A percentile compares a stretch with the other conserved stretches of the same genome.
Conservation (phyloP, 1,140 invertebrate genomes). For the Colletes latitarsis region DNA sequence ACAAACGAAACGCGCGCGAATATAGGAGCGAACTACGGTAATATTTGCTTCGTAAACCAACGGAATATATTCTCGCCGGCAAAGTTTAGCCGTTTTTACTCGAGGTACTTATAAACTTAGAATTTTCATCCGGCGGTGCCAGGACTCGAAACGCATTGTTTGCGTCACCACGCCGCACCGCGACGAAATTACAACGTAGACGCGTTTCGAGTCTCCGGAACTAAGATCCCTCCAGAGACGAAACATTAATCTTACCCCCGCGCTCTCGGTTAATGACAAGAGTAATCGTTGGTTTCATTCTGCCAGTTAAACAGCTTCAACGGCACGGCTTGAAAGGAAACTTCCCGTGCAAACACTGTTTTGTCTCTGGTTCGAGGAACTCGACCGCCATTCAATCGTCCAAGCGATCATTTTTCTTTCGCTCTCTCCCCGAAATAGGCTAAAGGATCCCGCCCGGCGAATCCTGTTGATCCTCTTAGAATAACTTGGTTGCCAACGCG, state of each 20-base stretch:
- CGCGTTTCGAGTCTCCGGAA: not conserved
- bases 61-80: not conserved
- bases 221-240: not conserved
- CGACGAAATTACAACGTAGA: not conserved
- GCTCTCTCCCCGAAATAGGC: too few species aligned
- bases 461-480: too few species aligned
- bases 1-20: not conserved
- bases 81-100: not conserved
- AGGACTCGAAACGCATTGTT: not conserved
- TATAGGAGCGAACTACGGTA: not conserved
- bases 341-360: slow-evolving; percentile 12
- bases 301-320: slow-evolving; percentile 26
- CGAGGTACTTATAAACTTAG: slow-evolving; percentile 32
- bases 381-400: not conserved
- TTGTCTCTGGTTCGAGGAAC: not conserved
- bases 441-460: too few species aligned
- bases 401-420: too few species aligned
- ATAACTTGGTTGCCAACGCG: too few species aligned
- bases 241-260: slow-evolving; percentile 26
- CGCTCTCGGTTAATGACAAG: slow-evolving; percentile 30
- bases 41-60: not conserved
- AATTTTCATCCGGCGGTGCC: slow-evolving; percentile 24
- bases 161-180: not conserved
- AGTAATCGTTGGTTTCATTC: slow-evolving; percentile 51
- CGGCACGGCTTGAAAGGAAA: slow-evolving; percentile 29